phyloP scores from a whole-genome alignment of 2,888 invertebrate species.

The Rambutsinella grinnellia region DNA sequence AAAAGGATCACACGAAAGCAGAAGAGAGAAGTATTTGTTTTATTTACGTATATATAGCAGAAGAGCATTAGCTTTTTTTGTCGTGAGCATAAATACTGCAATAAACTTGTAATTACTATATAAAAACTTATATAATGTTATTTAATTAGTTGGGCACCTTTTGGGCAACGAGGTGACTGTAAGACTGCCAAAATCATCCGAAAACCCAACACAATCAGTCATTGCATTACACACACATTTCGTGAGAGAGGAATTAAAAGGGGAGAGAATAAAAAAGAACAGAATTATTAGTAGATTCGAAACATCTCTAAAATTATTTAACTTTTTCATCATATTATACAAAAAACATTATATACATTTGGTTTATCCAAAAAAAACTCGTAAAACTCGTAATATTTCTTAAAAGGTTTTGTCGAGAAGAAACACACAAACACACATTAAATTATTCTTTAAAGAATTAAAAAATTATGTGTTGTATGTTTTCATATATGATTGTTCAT shows the following conservation, averaged over 20 bases:
- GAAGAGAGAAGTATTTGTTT: slow-evolving; percentile 2
- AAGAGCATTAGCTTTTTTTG: not conserved
- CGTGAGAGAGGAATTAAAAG: not conserved
- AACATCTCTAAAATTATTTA: slow-evolving; percentile 18
- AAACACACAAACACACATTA: not conserved
- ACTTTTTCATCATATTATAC: not conserved
- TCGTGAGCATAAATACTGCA: not conserved
- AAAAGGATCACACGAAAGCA: slow-evolving; percentile 45
- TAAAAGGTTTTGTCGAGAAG: too few species aligned
- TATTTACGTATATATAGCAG: not conserved
- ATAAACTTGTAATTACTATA: not conserved
- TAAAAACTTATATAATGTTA: not conserved
- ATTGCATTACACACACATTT: slow-evolving; percentile 27
- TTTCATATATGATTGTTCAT: not conserved
- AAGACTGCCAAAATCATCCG: slow-evolving; percentile 68
- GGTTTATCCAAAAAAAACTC: too few species aligned
- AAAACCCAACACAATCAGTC: slow-evolving; percentile 26
- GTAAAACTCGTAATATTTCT: too few species aligned
- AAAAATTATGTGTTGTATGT: not conserved
- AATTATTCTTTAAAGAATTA: not conserved
- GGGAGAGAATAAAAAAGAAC: not conserved
- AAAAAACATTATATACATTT: not conserved
- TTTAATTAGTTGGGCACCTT: slow-evolving; percentile 68
- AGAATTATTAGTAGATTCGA: slow-evolving; percentile 12
- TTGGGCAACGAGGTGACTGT: slow-evolving; percentile 71